phyloP scores from a whole-genome alignment of 2,797 vertebrate species.

The Cyclura pinguis region DNA sequence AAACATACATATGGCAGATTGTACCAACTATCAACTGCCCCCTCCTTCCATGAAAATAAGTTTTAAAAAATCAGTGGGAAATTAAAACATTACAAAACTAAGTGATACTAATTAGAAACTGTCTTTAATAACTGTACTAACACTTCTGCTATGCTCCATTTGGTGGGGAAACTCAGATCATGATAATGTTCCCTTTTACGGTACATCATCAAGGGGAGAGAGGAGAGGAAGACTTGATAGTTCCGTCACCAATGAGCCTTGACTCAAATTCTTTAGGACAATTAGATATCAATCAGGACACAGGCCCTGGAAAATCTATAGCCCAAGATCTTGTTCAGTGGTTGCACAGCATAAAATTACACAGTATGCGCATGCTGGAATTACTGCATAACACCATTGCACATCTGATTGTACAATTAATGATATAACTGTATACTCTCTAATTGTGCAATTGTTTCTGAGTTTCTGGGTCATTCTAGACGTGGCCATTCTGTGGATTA shows the following conservation, averaged over 20 bases:
- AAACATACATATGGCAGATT: slow-evolving; percentile 30
- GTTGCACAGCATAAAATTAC: too few relatives aligned
- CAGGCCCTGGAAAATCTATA: not conserved
- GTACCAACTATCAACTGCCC: not conserved
- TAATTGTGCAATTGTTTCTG: too few relatives aligned
- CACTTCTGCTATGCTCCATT: not conserved
- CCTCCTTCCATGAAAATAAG: not conserved
- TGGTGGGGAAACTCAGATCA: not conserved
- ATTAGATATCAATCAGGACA: not conserved
- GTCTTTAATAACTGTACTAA: slow-evolving; percentile 4
- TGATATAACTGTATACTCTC: too few relatives aligned
- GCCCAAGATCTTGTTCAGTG: too few relatives aligned
- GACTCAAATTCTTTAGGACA: not conserved
- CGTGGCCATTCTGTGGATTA: too few relatives aligned
- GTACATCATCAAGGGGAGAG: not conserved
- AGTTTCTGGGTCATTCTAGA: too few relatives aligned
- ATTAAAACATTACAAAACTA: slow-evolving; percentile 35
- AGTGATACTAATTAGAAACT: slow-evolving; percentile 25
- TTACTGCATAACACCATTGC: too few relatives aligned
- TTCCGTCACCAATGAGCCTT: not conserved
- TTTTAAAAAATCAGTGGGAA: slow-evolving; percentile 13
- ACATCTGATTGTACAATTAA: too few relatives aligned
- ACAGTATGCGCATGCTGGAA: too few relatives aligned
- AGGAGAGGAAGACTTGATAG: not conserved
- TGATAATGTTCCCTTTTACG: not conserved